phyloP scores from a whole-genome alignment of 2,797 vertebrate genomes.

The Calcarius lapponicus region DNA sequence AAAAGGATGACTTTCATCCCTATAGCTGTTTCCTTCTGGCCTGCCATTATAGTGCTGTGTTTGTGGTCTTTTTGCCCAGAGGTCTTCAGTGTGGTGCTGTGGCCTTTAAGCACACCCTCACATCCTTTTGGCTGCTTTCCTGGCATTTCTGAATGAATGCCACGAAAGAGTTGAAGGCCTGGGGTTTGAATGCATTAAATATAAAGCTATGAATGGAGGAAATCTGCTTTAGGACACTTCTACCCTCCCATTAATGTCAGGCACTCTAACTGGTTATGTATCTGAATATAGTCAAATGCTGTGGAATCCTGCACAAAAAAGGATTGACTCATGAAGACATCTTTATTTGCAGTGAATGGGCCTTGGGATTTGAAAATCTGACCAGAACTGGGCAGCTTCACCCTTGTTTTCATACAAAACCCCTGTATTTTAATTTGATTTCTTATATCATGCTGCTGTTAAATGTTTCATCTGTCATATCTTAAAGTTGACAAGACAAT shows the following conservation, averaged over 20 bases:
- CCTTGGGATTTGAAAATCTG: not conserved
- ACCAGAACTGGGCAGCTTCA: not conserved
- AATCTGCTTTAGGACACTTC: not conserved
- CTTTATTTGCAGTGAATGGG: not conserved
- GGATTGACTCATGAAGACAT: not conserved
- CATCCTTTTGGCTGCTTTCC: not conserved
- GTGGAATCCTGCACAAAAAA: not conserved
- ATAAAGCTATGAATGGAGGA: not conserved
- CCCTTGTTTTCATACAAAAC: rapidly evolving
- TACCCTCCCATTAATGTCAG: not conserved
- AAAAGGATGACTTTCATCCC: not conserved
- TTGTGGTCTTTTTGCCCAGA: not conserved
- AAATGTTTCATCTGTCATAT: not conserved
- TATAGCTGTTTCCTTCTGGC: not conserved
- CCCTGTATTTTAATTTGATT: not conserved
- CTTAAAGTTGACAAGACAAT: not conserved
- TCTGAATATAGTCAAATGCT: not conserved
- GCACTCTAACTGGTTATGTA: not conserved
- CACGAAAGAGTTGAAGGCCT: not conserved
- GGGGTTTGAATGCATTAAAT: not conserved
- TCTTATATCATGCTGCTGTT: not conserved
- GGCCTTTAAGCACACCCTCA: not conserved
- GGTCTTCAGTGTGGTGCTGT: not conserved
- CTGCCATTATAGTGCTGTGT: not conserved
- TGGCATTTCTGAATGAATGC: not conserved